phyloP scores from a whole-genome alignment of 2,797 vertebrate species.

The Anomalospiza imberbis region DNA sequence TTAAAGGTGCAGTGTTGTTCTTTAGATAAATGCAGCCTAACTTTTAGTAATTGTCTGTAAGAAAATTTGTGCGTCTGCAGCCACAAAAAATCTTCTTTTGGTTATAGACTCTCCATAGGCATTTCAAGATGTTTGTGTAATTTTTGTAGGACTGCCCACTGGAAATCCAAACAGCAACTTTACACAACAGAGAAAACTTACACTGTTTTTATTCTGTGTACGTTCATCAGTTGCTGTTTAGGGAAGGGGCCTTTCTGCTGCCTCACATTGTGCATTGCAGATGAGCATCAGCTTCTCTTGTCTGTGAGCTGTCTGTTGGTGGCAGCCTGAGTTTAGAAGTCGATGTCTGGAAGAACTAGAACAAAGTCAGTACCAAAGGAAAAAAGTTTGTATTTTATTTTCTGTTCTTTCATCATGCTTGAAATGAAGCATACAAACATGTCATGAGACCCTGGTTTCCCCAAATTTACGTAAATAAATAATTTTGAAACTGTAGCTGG shows the following conservation, averaged over 20 bases:
- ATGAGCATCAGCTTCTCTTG: conserved; percentile 11
- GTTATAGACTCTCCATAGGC: background rate
- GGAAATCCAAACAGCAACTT: background rate
- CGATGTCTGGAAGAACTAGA: background rate
- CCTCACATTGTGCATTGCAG: background rate
- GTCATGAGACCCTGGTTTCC: background rate
- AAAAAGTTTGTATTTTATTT: conserved; percentile 42
- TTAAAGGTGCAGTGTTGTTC: conserved; percentile 77
- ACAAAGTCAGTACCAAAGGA: conserved; percentile 37
- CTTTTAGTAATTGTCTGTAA: conserved; percentile 51
- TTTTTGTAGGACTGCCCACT: background rate
- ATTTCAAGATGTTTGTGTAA: background rate
- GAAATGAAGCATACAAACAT: background rate
- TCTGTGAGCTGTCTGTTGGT: conserved; percentile 67
- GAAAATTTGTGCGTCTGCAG: conserved; percentile 35
- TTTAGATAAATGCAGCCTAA: conserved; percentile 33
- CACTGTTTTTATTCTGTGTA: background rate
- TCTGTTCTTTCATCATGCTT: background rate
- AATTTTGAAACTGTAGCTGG: background rate
- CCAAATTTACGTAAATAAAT: background rate
- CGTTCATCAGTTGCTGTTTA: background rate
- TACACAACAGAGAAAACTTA: background rate
- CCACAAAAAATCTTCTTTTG: background rate
- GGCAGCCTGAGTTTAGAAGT: conserved; percentile 69
- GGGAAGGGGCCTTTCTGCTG: background rate